Evolutionary conservation across 35 echinoderm and acorn worm genomes (phyloP), one percentile per base, ranked within the genome.

Genomic region (Amphiura filiformis): DNA sequence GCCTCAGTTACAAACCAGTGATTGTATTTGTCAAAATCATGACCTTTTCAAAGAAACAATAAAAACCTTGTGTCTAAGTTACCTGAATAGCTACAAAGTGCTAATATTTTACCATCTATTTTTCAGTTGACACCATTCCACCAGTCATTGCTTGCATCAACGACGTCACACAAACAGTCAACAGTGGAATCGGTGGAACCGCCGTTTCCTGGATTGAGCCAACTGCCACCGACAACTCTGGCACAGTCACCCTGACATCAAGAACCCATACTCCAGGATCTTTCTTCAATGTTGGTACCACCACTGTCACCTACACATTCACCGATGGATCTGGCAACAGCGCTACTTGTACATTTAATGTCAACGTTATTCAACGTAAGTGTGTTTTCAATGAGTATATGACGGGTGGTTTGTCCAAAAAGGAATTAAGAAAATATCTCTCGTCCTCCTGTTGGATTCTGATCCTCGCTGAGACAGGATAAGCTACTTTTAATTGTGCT

Each of bases 191-290:
- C 52, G 49, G 75, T 1, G 39, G 76, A 0, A n/a, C 75, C 0
- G 38, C 79, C 31, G 89, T 86, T 12, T 80, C 82, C 12, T 91
- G 89, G 89, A 81, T 40, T 22, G 76, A 65, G 20, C 89, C 89
- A 26, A 80, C 52, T 32, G 89, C 83, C 28, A 80, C 83, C 14
- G 89, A 91, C 32, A 91, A 91, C 83, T 91, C 89, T 15, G 75
- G 61, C 31, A 31, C 75, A 26, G 87, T 92, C 13, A 76, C 64
- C 44, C 44, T 52, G 44, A 83, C 81, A 37, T 31, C 31, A 17
- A 37, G 52, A 30, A 57, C 79, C 0, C 52, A 70, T 7, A 38
- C 32, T 17, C 80, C 88, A 38, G 79, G 79, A 75, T 40, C 84
- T 39, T 91, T 91, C 85, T 93, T 93, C 37, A 0, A 39, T n/a